Evolutionary conservation across 2,888 invertebrate species (phyloP).

Genomic region (Athalia cordata): DNA sequence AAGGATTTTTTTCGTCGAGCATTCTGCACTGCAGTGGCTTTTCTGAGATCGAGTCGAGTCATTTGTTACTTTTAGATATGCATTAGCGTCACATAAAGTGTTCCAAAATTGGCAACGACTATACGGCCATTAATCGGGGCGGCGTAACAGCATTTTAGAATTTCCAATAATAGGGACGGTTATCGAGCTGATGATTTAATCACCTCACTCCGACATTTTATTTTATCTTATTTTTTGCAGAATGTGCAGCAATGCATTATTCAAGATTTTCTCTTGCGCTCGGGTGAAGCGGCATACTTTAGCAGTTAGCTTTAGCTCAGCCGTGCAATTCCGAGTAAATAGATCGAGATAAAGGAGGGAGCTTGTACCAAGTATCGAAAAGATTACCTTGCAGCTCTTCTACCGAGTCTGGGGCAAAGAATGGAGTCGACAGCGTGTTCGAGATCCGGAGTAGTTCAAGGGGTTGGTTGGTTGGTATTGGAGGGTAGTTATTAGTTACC

Average conservation of each 20-base stretch:
- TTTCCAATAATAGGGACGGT: too few species aligned
- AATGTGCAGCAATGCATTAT: neutral
- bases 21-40: neutral
- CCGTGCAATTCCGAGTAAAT: constrained; percentile 7
- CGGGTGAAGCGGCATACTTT: neutral
- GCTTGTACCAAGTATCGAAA: constrained; percentile 14
- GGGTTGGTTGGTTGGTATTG: neutral
- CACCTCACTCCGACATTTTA: too few species aligned
- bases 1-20: too few species aligned
- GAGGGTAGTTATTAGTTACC: neutral
- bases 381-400: constrained; percentile 13
- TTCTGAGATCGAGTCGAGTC: neutral
- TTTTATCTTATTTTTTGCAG: too few species aligned
- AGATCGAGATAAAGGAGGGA: constrained; percentile 32
- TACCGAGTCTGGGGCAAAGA: constrained; percentile 8
- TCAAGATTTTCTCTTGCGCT: neutral
- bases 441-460: constrained; percentile 11
- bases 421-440: constrained; percentile 32
- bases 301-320: neutral
- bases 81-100: neutral
- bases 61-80: too few species aligned
- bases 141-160: too few species aligned
- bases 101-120: too few species aligned
- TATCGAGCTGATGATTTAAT: too few species aligned
- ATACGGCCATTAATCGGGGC: too few species aligned